Evolutionary conservation across 2,113 vertebrate species (phyloP).

Genomic region (Mesocricetus auratus): DNA sequence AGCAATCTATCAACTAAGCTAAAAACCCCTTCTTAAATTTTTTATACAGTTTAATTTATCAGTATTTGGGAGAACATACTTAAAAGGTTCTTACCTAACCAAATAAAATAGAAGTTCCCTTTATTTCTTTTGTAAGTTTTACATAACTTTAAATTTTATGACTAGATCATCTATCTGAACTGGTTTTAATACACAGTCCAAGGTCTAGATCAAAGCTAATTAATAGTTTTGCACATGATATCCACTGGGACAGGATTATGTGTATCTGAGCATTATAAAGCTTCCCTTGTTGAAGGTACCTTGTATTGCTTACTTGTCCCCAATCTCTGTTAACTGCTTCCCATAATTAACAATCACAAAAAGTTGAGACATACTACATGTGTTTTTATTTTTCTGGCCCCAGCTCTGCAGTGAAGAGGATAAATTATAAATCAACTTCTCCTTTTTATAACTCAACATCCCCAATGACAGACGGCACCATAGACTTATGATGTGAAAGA

Average conservation of each 20-base stretch:
- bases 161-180: conserved; percentile 25
- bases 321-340: conserved; percentile 8
- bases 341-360: conserved; percentile 9
- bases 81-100: conserved; percentile 40
- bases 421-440: conserved; percentile 63
- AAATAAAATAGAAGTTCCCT: conserved; percentile 23
- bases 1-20: background rate
- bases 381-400: conserved; percentile 35
- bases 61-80: background rate
- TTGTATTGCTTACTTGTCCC: background rate
- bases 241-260: background rate
- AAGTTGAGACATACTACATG: background rate
- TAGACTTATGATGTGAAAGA: conserved; percentile 56
- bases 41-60: background rate
- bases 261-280: conserved; percentile 12
- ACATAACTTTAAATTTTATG: conserved; percentile 47
- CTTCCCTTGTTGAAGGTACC: background rate
- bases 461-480: conserved; percentile 47
- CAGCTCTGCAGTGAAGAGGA: background rate
- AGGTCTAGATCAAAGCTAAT: background rate
- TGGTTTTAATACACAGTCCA: background rate
- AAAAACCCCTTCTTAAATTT: background rate
- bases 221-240: background rate
- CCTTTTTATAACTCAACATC: conserved; percentile 47
- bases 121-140: conserved; percentile 41